Conservation (phyloP, 1,140 invertebrate genomes). For the Heliothis virescens region DNA sequence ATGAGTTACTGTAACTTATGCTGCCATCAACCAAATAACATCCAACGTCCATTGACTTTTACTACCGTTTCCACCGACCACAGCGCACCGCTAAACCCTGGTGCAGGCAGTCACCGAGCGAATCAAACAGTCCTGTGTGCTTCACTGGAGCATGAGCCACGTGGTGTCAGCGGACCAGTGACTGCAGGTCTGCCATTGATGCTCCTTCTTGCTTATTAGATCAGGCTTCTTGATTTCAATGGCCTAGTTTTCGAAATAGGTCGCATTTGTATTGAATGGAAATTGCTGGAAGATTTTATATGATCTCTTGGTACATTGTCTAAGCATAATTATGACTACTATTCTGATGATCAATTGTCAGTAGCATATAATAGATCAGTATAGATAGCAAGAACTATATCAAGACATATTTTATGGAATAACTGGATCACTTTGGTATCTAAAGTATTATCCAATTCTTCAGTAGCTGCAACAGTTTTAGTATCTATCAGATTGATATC, state of each 20-base stretch:
- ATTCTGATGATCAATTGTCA: too few relatives aligned
- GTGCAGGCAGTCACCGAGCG: slow-evolving; percentile 36
- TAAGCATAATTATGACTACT: too few relatives aligned
- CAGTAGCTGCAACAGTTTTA: background rate
- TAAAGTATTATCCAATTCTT: background rate
- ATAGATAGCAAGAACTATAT: too few relatives aligned
- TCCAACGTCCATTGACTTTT: slow-evolving; percentile 35
- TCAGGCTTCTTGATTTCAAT: background rate
- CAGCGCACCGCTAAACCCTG: slow-evolving; percentile 30
- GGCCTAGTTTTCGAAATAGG: background rate
- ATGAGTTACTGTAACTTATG: too few relatives aligned
- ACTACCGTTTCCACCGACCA: slow-evolving; percentile 11
- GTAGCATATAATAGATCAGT: too few relatives aligned
- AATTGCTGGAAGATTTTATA: background rate
- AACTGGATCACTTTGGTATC: too few relatives aligned
- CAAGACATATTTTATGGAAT: too few relatives aligned
- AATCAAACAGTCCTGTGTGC: slow-evolving; percentile 44
- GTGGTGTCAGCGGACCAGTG: slow-evolving; percentile 28
- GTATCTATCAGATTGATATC: background rate
- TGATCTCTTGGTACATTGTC: too few relatives aligned
- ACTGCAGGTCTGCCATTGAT: background rate
- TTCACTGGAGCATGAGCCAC: slow-evolving; percentile 44
- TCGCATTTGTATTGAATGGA: background rate
- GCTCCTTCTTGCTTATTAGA: background rate
- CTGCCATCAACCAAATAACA: background rate